Evolutionary conservation across 2,888 invertebrate genomes (phyloP), one percentile per base, ranked within the genome.

Genomic region (Drosophila paranaensis): DNA sequence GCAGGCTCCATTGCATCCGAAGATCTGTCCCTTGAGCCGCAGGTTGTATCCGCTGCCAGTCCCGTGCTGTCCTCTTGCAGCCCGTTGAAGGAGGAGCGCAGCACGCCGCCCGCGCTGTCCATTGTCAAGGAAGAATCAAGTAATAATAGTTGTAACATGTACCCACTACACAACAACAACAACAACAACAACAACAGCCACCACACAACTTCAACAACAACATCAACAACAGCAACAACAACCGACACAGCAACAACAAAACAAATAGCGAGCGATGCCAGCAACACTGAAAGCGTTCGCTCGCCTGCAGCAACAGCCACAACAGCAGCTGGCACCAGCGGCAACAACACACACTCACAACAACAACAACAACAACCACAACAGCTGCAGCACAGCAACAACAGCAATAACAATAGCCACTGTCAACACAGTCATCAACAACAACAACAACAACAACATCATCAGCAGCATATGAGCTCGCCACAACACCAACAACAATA

Each of bases 1-100:
- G 42, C 94, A 97, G 97, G 97, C 94, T 95, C 96, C 86, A 94
- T 97, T 92, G 95, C 96, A 90, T 95, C 96, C 88, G 96, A 96
- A 92, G 96, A 97, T 92, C 93, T 97, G 70, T 96, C 96, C 40
- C 93, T 96, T 91, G 95, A 95, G 90, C 95, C 93, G 74, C 93
- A 92, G 91, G 93, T 90, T 87, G 85, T 91, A 51, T 89, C 92
- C 60, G 89, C 90, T 57, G 84, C 90, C 65, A 94, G 92, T 91
- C 94, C 92, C 79, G 93, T 79, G 90, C 74, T 93, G 80, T 89
- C 93, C 81, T 88, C 93, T 84, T 94, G 94, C 75, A 95, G 95
- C 82, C 94, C 95, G 57, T 93, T 95, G 90, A 95, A 95, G 92
- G 95, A 95, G 90, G 95, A 95, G 90, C 94, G 94, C 90, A 94